phyloP scores from a whole-genome alignment of 2,888 invertebrate genomes.

The Desoria tigrina region DNA sequence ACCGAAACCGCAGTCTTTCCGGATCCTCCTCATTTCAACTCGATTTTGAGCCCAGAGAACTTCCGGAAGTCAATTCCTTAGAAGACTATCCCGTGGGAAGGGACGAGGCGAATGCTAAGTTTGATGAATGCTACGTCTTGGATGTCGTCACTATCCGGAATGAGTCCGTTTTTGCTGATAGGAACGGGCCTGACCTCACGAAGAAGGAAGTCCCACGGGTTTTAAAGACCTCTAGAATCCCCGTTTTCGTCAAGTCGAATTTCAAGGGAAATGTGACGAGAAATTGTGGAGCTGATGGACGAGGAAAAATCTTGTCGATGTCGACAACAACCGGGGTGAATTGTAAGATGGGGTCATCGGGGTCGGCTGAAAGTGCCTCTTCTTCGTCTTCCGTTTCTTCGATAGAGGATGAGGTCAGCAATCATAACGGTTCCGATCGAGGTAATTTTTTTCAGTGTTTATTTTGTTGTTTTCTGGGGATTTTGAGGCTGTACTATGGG shows the following conservation, averaged over 20 bases:
- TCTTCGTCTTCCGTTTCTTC: not conserved
- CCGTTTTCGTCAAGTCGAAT: not conserved
- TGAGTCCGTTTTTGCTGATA: not conserved
- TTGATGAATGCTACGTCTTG: conserved; percentile 14
- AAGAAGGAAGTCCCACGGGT: not conserved
- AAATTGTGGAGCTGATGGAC: too few relatives aligned
- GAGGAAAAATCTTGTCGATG: too few relatives aligned
- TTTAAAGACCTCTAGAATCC: not conserved
- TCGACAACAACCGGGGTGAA: too few relatives aligned
- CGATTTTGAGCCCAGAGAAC: not conserved
- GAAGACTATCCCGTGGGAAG: not conserved
- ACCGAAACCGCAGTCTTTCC: too few relatives aligned
- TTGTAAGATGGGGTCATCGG: too few relatives aligned
- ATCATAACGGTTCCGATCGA: not conserved
- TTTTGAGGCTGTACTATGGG: too few relatives aligned
- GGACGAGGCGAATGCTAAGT: too few relatives aligned
- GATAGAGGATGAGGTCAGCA: not conserved
- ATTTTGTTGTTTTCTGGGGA: too few relatives aligned
- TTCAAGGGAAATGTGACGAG: too few relatives aligned
- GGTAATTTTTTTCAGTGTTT: too few relatives aligned
- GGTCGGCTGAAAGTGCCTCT: too few relatives aligned
- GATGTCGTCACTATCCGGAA: conserved; percentile 15
- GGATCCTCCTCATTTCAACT: too few relatives aligned
- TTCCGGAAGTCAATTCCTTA: not conserved
- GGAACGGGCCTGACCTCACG: not conserved